Evolutionary conservation across 1,140 invertebrate genomes (phyloP).

Genomic region (Drosophila chauvacae): DNA sequence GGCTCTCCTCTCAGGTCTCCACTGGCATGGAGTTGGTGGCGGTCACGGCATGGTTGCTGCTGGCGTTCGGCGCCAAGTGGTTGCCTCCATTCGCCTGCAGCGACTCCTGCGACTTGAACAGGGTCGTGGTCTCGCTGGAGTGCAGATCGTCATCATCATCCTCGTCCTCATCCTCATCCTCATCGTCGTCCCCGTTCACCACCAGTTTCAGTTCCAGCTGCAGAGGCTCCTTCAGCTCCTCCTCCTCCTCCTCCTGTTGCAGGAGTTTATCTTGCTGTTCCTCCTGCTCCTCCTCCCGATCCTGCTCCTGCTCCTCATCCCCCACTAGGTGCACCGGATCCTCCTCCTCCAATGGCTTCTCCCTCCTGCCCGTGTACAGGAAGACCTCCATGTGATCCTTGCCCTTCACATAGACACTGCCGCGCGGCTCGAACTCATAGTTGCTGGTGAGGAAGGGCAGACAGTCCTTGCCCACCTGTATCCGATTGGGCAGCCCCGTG

Average conservation of each 20-base stretch:
- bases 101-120: constrained; percentile 68
- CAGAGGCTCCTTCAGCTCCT: not conserved
- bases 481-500: constrained; percentile 92
- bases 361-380: constrained; percentile 84
- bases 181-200: not conserved
- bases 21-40: constrained; percentile 15
- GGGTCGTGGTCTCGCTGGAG: constrained; percentile 68
- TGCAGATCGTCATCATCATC: constrained; percentile 63
- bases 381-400: constrained; percentile 97
- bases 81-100: constrained; percentile 55
- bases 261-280: not conserved
- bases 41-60: constrained; percentile 2
- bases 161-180: constrained; percentile 26
- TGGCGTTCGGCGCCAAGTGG: constrained; percentile 16
- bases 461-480: constrained; percentile 93
- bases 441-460: constrained; percentile 87
- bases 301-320: not conserved
- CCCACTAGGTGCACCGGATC: not conserved
- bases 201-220: not conserved
- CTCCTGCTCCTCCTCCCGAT: not conserved
- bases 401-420: constrained; percentile 96
- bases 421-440: constrained; percentile 93
- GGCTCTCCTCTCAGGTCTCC: constrained; percentile 37
- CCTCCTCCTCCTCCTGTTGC: constrained; percentile 1
- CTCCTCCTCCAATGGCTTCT: constrained; percentile 14